A percentile compares a stretch with the other conserved stretches of the same genome.
These are phyloP conservation scores for Lemur catta DNA, from an alignment of 2,797 vertebrate species.

Conservation along the genomic window DNA sequence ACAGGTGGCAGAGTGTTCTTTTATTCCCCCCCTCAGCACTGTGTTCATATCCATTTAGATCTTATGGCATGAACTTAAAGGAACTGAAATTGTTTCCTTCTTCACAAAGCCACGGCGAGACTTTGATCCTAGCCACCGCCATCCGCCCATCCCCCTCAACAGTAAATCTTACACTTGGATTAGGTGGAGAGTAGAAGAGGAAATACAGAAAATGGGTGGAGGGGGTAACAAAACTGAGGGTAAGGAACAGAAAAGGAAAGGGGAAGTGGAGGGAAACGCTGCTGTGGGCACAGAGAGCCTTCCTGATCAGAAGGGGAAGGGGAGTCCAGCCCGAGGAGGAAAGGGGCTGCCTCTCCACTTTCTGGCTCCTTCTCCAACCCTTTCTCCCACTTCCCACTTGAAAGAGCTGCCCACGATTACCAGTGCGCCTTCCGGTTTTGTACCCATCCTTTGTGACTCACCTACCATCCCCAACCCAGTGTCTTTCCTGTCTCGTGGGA, in stretches of 20 bases:
- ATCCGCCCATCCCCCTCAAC: neutral
- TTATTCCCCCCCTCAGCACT: neutral
- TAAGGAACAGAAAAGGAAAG: conserved; percentile 49
- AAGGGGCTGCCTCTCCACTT: fast-evolving
- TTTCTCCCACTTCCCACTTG: neutral
- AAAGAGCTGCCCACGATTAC: neutral
- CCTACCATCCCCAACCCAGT: neutral
- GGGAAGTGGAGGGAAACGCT: conserved; percentile 9
- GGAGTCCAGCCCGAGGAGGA: neutral
- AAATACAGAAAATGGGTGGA: neutral
- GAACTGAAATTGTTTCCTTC: neutral
- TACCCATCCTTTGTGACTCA: neutral
- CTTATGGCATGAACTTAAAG: neutral
- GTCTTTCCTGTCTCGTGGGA: neutral
- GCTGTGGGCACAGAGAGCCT: neutral
- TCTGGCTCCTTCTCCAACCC: too few species aligned
- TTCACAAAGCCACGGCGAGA: neutral
- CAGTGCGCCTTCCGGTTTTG: neutral
- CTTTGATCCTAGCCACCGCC: neutral
- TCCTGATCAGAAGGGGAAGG: neutral
- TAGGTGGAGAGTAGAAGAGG: neutral
- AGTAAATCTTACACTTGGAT: neutral
- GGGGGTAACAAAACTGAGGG: neutral
- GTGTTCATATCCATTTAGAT: neutral
- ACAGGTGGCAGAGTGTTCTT: neutral